Evolutionary conservation across 30 jellyfish, hydroid and myxozoan species (phyloP).

Genomic region (Morbakka virulenta): DNA sequence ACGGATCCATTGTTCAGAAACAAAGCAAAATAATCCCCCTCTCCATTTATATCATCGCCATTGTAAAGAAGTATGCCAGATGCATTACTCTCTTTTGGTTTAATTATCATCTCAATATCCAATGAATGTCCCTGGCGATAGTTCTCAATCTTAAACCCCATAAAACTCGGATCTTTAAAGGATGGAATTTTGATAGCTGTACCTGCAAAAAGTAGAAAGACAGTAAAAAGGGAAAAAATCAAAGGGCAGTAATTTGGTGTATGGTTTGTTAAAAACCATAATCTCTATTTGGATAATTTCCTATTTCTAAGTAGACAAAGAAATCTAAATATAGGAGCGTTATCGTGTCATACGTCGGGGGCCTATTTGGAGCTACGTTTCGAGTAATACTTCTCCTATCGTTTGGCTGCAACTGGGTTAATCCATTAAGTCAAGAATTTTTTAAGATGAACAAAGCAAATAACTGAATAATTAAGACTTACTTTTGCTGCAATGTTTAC

Average conservation of each 20-base stretch:
- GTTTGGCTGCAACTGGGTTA: no score
- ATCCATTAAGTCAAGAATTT: no score
- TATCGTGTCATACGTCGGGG: no score
- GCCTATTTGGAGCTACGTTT: no score
- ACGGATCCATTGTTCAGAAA: slow-evolving; percentile 42
- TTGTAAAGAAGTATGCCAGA: slow-evolving; percentile 67
- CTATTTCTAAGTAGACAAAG: no score
- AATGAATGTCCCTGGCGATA: no score
- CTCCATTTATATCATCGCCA: slow-evolving; percentile 52
- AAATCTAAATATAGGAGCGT: no score
- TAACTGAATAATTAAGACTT: not conserved
- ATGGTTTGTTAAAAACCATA: no score
- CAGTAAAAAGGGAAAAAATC: not conserved
- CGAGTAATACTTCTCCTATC: no score
- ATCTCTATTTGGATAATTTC: no score
- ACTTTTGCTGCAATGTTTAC: slow-evolving; percentile 36
- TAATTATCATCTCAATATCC: slow-evolving; percentile 49
- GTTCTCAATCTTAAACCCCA: no score
- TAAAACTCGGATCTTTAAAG: slow-evolving; percentile 40
- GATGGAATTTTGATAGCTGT: slow-evolving; percentile 21
- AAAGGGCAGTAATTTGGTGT: not conserved
- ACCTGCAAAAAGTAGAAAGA: not conserved
- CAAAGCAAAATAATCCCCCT: slow-evolving; percentile 42
- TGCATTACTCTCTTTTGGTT: slow-evolving; percentile 5
- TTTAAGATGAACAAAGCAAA: no score